These are phyloP conservation scores for Gadopsis marmoratus DNA, from an alignment of 2,797 vertebrate species.

Conservation along the genomic window DNA sequence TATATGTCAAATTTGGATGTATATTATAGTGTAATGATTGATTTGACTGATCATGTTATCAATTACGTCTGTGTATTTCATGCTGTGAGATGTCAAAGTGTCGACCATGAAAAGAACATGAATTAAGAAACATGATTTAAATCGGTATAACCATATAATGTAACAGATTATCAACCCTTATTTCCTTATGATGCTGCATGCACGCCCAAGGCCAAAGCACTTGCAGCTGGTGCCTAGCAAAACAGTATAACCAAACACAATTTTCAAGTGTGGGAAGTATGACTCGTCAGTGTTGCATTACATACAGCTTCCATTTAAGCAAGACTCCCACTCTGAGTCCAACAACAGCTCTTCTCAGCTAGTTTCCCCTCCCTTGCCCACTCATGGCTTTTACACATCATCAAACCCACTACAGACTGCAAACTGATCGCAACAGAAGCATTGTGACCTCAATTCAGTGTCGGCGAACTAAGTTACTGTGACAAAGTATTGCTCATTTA, in stretches of 20 bases:
- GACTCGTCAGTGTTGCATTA: background rate
- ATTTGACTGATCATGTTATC: background rate
- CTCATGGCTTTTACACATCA: constrained; percentile 8
- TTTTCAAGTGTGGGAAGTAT: background rate
- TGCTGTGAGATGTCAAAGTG: background rate
- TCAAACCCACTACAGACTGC: background rate
- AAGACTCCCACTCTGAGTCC: constrained; percentile 15
- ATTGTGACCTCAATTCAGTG: background rate
- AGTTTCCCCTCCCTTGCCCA: background rate
- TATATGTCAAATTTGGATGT: background rate
- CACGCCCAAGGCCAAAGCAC: background rate
- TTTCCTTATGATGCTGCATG: background rate
- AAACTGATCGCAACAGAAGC: background rate
- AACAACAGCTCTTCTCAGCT: background rate
- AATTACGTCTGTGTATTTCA: constrained; percentile 10
- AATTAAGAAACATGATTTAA: constrained; percentile 20
- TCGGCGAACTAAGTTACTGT: background rate
- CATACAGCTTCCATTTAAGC: constrained; percentile 23
- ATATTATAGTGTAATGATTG: no score
- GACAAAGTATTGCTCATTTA: background rate
- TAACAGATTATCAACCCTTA: constrained; percentile 1
- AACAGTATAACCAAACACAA: background rate
- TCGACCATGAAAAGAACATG: background rate
- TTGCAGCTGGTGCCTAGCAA: background rate
- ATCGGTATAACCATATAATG: constrained; percentile 8